A percentile compares a stretch with the other conserved stretches of the same genome.
Evolutionary conservation across 1,140 invertebrate genomes (phyloP).

Genomic region (Elysia chlorotica): DNA sequence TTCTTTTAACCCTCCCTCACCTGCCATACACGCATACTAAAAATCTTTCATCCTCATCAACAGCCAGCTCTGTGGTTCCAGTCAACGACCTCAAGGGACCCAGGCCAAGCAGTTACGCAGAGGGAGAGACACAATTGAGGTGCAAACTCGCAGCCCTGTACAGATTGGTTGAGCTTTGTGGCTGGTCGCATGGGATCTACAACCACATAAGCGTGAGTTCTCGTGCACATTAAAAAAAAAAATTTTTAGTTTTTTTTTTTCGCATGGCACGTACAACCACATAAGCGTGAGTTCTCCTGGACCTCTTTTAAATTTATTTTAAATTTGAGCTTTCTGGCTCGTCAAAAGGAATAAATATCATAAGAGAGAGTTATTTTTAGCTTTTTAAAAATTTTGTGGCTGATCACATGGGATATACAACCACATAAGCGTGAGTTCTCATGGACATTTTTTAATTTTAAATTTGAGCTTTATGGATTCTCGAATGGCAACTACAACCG

Average conservation of each 20-base stretch:
- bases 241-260: too few relatives aligned
- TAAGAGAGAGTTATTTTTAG: too few relatives aligned
- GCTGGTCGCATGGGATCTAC: constrained; percentile 89
- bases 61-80: constrained; percentile 77
- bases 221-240: too few relatives aligned
- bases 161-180: constrained; percentile 92
- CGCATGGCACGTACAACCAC: too few relatives aligned
- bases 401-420: constrained; percentile 89
- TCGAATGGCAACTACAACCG: too few relatives aligned
- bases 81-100: constrained; percentile 97
- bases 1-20: too few relatives aligned
- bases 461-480: too few relatives aligned
- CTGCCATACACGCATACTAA: background rate
- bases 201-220: constrained; percentile 77
- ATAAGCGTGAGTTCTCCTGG: too few relatives aligned
- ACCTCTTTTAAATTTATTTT: too few relatives aligned
- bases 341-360: too few relatives aligned
- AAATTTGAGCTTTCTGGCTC: too few relatives aligned
- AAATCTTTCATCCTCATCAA: constrained; percentile 15
- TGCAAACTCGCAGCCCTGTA: constrained; percentile 97
- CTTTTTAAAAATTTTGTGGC: constrained; percentile 93
- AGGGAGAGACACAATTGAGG: constrained; percentile 91
- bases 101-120: constrained; percentile 91
- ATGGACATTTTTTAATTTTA: too few relatives aligned
- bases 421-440: constrained; percentile 75